Conservation (phyloP, 2,797 vertebrate species). For the Psittacula echo region DNA sequence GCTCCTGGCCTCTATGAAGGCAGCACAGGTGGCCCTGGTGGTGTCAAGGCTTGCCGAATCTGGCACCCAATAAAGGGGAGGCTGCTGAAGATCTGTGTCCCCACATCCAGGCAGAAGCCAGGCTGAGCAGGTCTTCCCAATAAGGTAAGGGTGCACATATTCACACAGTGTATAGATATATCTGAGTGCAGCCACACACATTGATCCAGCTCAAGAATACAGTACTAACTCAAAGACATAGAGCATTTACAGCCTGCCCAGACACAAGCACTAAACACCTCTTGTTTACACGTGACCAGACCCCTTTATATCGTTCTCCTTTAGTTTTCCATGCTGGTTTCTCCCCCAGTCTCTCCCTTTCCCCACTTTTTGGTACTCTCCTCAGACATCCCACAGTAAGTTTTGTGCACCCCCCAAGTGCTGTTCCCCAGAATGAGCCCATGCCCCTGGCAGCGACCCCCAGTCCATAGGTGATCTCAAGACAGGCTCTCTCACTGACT, state of each 20-base stretch:
- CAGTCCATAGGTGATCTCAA: not conserved
- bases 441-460: fast-evolving
- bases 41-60: not conserved
- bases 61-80: fast-evolving
- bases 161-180: not conserved
- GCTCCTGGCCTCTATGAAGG: not conserved
- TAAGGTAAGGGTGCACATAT: not conserved
- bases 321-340: not conserved
- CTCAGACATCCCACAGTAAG: not conserved
- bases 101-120: not conserved
- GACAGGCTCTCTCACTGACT: not conserved
- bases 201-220: not conserved
- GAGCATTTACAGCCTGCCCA: not conserved
- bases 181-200: not conserved
- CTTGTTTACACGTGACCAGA: not conserved
- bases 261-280: not conserved
- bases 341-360: not conserved
- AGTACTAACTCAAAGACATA: not conserved
- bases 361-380: not conserved
- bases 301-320: not conserved
- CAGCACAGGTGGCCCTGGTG: fast-evolving
- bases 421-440: not conserved
- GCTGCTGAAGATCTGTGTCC: fast-evolving
- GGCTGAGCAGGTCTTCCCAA: not conserved
- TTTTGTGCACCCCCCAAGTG: not conserved